Base-by-base conservation (phyloP, 1,140 invertebrate genomes). In the Zaprionus ghesquierei region DNA sequence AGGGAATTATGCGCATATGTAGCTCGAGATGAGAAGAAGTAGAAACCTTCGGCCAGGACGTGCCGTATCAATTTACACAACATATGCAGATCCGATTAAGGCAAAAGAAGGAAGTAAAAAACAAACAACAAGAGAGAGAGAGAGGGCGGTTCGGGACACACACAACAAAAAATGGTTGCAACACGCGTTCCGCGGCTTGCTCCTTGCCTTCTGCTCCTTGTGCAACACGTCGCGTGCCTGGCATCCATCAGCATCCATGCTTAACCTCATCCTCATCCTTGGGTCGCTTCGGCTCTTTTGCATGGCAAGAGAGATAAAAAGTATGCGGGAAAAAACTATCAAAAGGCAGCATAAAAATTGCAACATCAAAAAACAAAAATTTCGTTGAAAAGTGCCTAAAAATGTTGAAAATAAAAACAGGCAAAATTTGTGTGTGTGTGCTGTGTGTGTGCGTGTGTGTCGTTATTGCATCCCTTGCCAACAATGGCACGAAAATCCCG, bases 401-500 rank as follows among this genome's bases (percentile, higher is more conserved):
- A 41, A 41, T 50, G 22, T 33, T 23, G 8, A 38, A 50, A 35
- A 51, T 31, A 62, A 53, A 89, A 77, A 72, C 79, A 75, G 70
- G 77, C 69, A 84, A 74, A 87, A 70, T 51, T 33, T 50, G 18
- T 5, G 46, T 44, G 22, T 20, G 27, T 29, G 20, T n/a, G 31
- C n/a, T 29, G 20, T 23, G 18, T 33, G 12, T 61, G 35, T 64
- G 53, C 62, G 68, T 71, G 61, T 59, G 58, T 61, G 63, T 65
- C 35, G 35, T 15, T 41, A 68, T 63, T 80, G 85, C 85, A 89
- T 89, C 85, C 86, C 85, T 86, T 89, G 85, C 90, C 85, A 89
- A 89, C 82, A 89, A 85, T 82, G 72, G 84, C 76, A 87, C 31
- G 76, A 89, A 87, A 89, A 89, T 89, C 81, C 85, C 85, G 85